Evolutionary conservation across 2,113 vertebrate genomes (phyloP).

Genomic region (Mustelus asterias): DNA sequence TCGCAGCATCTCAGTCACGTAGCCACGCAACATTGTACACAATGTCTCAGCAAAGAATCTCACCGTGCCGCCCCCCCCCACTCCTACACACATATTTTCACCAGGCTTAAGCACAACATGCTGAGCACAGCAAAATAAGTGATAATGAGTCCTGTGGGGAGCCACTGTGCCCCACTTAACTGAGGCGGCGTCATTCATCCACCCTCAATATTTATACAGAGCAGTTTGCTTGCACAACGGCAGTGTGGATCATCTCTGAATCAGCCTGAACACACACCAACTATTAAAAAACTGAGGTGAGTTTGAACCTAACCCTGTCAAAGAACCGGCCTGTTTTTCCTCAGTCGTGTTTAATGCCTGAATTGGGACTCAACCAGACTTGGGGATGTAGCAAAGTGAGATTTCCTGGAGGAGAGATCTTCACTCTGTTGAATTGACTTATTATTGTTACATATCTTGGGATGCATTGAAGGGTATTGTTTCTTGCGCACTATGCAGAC

Average conservation of each 20-base stretch:
- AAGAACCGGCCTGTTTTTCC: not conserved
- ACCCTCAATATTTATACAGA: not conserved
- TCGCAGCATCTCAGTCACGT: not conserved
- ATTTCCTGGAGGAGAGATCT: not conserved
- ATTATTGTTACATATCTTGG: no score
- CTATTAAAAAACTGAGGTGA: not conserved
- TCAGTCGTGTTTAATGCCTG: not conserved
- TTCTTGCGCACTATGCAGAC: no score
- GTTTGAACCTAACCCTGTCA: not conserved
- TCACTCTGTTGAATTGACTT: not conserved
- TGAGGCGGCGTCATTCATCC: not conserved
- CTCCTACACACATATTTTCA: not conserved
- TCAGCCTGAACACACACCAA: not conserved
- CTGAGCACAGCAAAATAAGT: not conserved
- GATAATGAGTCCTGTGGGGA: not conserved
- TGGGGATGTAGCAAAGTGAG: not conserved
- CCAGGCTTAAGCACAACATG: not conserved
- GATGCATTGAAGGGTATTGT: no score
- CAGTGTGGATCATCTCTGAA: not conserved
- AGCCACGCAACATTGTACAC: not conserved
- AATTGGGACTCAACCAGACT: not conserved
- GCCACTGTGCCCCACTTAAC: not conserved
- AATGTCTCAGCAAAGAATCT: not conserved
- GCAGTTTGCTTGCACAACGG: not conserved
- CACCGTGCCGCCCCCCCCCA: no score